These are phyloP conservation scores for Drosophila elegans DNA, from an alignment of 1,140 invertebrate species.

Conservation along the genomic window DNA sequence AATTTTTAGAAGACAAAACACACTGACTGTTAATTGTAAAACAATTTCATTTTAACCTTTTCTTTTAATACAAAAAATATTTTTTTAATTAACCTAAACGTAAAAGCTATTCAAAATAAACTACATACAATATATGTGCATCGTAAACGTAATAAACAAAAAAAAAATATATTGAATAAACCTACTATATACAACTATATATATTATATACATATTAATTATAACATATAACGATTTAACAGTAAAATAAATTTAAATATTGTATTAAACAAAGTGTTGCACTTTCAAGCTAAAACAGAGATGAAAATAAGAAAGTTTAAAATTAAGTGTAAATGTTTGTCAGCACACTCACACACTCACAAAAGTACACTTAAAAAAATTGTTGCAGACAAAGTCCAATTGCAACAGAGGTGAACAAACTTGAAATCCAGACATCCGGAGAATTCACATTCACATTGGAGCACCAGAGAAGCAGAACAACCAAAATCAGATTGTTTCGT, in stretches of 20 bases:
- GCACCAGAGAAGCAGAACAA: conserved; percentile 14
- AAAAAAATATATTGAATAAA: conserved; percentile 51
- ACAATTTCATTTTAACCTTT: conserved; percentile 76
- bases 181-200: conserved; percentile 80
- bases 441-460: conserved; percentile 39
- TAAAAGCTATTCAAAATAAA: conserved; percentile 64
- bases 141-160: conserved; percentile 53
- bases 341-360: conserved; percentile 31
- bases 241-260: conserved; percentile 83
- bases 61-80: conserved; percentile 50
- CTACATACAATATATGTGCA: conserved; percentile 78
- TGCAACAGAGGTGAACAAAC: conserved; percentile 23
- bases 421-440: conserved; percentile 31
- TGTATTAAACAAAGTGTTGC: conserved; percentile 80
- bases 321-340: conserved; percentile 54
- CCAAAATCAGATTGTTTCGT: conserved; percentile 41
- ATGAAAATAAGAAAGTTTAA: conserved; percentile 33
- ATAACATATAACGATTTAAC: conserved; percentile 81
- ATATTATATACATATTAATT: conserved; percentile 76
- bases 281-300: conserved; percentile 57
- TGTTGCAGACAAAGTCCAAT: conserved; percentile 52
- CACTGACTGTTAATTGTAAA: conserved; percentile 85
- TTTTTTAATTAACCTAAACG: conserved; percentile 75
- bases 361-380: conserved; percentile 17
- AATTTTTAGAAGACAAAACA: conserved; percentile 62